Base-by-base conservation (phyloP, 1,140 invertebrate genomes). In the Drosophila lacertosa region DNA sequence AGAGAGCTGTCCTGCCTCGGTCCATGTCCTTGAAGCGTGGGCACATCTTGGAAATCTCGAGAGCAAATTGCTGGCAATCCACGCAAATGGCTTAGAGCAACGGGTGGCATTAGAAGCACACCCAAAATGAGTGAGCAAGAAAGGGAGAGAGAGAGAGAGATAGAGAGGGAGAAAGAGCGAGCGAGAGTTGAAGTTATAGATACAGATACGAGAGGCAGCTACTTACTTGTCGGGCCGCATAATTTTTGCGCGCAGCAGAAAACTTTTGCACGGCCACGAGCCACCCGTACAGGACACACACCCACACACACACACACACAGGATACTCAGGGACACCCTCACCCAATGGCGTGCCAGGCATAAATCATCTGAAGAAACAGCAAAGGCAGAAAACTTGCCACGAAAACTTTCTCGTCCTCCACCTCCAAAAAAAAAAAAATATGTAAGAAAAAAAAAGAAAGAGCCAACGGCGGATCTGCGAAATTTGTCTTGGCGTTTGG, bases 401-500 rank as follows among this genome's bases (percentile, higher is more conserved):
- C 40, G 44, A 86, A 86, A 86, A 66, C 77, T 86, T 80, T 50
- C 48, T 47, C 66, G 29, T 13, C 13, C 13, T 54, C 62, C 40
- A 1, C 24, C 20, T 7, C 26, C 11, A 3, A 57, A 51, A 22
- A 32, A 45, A 13, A 45, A 3, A 5, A 20, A 18, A 11, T n/a
- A 0, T 15, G 4, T 3, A 9, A 13, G 5, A 54, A 32, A 32
- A 22, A 40, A 33, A 51, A 26, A 26, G 5, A 40, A 50, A 47
- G 47, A 66, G 18, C 62, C 54, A 65, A 51, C 81, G 48, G 77
- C 82, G 82, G 84, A 84, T 89, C 84, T 89, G 84, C 77, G 71
- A 89, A 89, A 89, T 89, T 89, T 89, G 84, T 89, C 84, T 84
- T 89, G 76, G 84, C 84, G 79, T 84, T 86, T 86, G 82, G 82